Conservation (phyloP, 2,888 invertebrate species). For the Drosophila birchii region DNA sequence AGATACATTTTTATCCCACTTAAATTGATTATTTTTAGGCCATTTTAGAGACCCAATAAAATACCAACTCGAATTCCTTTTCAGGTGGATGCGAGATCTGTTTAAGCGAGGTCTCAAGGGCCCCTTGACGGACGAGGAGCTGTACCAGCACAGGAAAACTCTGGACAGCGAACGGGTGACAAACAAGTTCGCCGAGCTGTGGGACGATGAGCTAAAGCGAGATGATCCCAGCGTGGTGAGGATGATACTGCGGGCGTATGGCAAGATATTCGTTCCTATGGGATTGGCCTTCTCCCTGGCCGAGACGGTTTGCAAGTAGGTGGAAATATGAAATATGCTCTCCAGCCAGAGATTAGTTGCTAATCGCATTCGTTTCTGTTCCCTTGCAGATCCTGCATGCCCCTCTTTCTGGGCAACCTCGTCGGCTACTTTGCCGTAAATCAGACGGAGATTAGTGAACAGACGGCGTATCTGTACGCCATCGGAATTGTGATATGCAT, state of each 20-base stretch:
- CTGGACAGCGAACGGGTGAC: slow-evolving; percentile 86
- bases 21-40: not conserved
- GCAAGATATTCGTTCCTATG: slow-evolving; percentile 79
- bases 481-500: slow-evolving; percentile 87
- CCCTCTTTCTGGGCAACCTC: slow-evolving; percentile 88
- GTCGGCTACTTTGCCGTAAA: slow-evolving; percentile 88
- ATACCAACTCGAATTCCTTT: not conserved
- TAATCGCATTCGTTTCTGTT: slow-evolving; percentile 21
- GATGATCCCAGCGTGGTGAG: slow-evolving; percentile 85
- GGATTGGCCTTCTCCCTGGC: slow-evolving; percentile 78
- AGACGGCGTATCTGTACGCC: slow-evolving; percentile 89
- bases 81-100: slow-evolving; percentile 85
- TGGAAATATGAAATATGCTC: not conserved
- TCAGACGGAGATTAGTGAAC: slow-evolving; percentile 85
- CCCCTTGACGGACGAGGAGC: slow-evolving; percentile 86
- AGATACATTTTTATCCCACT: no score
- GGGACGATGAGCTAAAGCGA: slow-evolving; percentile 84
- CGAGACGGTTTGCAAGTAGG: slow-evolving; percentile 82
- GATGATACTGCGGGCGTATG: slow-evolving; percentile 85
- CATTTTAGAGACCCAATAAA: not conserved
- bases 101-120: slow-evolving; percentile 86
- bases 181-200: slow-evolving; percentile 83
- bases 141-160: slow-evolving; percentile 86
- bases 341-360: not conserved
- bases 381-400: slow-evolving; percentile 87